Conservation (phyloP, 1,140 invertebrate species). For the Musca domestica region DNA sequence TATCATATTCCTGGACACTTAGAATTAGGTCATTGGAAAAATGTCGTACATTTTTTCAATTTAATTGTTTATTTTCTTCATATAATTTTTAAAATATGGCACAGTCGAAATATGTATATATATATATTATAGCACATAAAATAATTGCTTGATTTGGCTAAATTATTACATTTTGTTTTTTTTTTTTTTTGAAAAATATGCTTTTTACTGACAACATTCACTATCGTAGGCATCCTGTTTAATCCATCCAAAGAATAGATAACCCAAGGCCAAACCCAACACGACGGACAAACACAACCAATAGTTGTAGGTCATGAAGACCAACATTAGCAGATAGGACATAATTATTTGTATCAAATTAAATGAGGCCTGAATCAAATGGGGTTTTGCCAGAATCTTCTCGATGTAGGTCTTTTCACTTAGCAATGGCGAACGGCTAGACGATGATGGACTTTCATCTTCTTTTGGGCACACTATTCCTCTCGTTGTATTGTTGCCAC, state of each 20-base stretch:
- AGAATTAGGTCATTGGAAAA: too few relatives aligned
- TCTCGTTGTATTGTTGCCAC: too few relatives aligned
- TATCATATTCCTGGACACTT: too few relatives aligned
- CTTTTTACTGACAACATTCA: conserved; percentile 83
- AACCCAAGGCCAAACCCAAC: conserved; percentile 82
- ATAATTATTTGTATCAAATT: conserved; percentile 86
- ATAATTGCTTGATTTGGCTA: too few relatives aligned
- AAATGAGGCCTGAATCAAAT: conserved; percentile 79
- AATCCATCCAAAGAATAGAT: conserved; percentile 89
- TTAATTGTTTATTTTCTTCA: too few relatives aligned
- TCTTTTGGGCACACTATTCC: conserved; percentile 17
- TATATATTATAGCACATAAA: too few relatives aligned
- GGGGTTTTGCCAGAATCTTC: conserved; percentile 51
- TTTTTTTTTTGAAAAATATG: too few relatives aligned
- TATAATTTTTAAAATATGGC: too few relatives aligned
- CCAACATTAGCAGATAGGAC: conserved; percentile 92
- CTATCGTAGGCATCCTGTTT: conserved; percentile 68
- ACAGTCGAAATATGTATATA: too few relatives aligned
- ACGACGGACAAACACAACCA: conserved; percentile 88
- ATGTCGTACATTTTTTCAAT: too few relatives aligned
- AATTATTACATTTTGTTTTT: too few relatives aligned
- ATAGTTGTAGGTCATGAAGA: conserved; percentile 97
- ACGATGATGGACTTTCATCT: conserved; percentile 27
- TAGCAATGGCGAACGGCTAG: conserved; percentile 29
- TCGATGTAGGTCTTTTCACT: conserved; percentile 35